Base-by-base conservation (phyloP, 2,113 vertebrate genomes). In the Mellivora capensis region DNA sequence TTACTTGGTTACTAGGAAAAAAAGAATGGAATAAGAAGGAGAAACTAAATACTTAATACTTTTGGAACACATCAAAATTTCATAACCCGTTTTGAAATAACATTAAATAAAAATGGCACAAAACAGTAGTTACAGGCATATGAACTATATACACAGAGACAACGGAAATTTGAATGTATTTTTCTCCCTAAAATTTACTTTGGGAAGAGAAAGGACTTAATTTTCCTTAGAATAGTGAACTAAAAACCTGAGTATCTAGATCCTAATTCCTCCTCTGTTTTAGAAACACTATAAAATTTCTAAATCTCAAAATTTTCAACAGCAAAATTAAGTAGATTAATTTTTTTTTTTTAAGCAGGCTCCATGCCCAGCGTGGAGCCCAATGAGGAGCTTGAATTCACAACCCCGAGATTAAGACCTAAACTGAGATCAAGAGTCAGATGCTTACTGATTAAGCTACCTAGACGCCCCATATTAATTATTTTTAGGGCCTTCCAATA, bases 41-140 rank as follows among this genome's bases (percentile, higher is more conserved):
- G 82, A 64, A 67, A 81, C 25, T 67, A 91, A 93, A 94, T 12
- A 80, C 17, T 88, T 44, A 86, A 90, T 57, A 96, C 37, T 90
- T 72, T 84, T 90, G 23, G 18, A 91, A 76, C 21, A 69, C 20
- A 79, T 21, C 59, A 77, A 84, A 69, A n/a, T 79, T 77, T 84
- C 49, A 89, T 31, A 79, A 69, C 15, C 12, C 44, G 62, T 72
- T 84, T 74, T 47, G n/a, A 90, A 72, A 90, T 81, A 57, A 44
- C 49, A 93, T 21, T 49, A 93, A 89, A 34, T 62, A 44, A 96
- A 96, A 90, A 81, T 83, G 67, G 67, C 34, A 88, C 64, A 90
- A 74, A 69, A 77, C 2, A 89, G 47, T 34, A 69, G 11, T 61
- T 79, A 84, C 29, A 77, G n/a, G 64, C 7, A 90, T 34, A 21